Evolutionary conservation across 2,113 vertebrate species (phyloP).

Genomic region (Prunella himalayana): DNA sequence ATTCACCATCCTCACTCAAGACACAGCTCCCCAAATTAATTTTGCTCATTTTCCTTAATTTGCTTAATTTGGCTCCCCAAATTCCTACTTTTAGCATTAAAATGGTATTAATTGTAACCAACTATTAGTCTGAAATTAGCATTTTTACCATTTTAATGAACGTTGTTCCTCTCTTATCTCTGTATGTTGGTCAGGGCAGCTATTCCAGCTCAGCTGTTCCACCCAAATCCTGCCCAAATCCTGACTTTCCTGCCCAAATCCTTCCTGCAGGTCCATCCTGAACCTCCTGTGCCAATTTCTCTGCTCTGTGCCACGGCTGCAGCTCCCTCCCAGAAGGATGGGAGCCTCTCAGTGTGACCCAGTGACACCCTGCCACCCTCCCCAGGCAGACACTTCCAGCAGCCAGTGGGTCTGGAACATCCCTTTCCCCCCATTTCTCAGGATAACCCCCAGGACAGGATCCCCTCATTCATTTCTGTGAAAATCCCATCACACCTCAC

Average conservation of each 20-base stretch:
- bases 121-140: background rate
- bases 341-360: background rate
- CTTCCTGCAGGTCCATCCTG: background rate
- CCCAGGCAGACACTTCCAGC: background rate
- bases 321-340: background rate
- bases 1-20: background rate
- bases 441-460: background rate
- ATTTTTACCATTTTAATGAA: background rate
- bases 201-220: background rate
- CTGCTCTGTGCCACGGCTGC: background rate
- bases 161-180: background rate
- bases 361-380: accelerated
- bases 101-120: background rate
- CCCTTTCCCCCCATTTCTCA: background rate
- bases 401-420: background rate
- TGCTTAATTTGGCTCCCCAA: background rate
- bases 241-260: background rate
- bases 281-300: background rate
- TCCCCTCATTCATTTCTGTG: accelerated
- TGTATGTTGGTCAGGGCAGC: background rate
- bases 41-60: background rate
- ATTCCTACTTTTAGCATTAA: background rate
- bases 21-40: background rate
- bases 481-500: background rate
- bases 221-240: background rate